A percentile compares a stretch with the other conserved stretches of the same genome.
Conservation (phyloP, 1,140 invertebrate genomes). For the Drosophila tsacasi region DNA sequence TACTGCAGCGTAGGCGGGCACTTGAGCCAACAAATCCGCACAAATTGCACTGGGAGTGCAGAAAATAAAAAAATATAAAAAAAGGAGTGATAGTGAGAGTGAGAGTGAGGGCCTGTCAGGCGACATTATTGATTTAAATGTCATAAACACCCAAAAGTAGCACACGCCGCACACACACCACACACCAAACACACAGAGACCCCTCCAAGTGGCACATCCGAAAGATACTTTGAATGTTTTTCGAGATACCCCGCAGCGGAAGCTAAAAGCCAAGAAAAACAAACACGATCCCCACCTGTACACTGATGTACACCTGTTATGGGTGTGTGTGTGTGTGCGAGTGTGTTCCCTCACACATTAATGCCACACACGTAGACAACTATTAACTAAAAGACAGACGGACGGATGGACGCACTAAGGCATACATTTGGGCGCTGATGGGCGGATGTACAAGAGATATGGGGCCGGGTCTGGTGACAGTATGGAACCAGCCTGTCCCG, state of each 20-base stretch:
- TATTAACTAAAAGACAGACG: constrained; percentile 75
- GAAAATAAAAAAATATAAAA: not conserved
- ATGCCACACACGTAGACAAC: constrained; percentile 80
- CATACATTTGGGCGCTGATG: constrained; percentile 58
- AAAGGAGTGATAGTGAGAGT: not conserved
- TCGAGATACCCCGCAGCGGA: constrained; percentile 66
- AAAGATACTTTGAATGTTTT: constrained; percentile 77
- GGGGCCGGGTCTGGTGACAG: constrained; percentile 34
- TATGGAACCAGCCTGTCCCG: not conserved
- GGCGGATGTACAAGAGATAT: constrained; percentile 33
- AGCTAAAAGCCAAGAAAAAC: constrained; percentile 73
- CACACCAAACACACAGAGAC: constrained; percentile 17
- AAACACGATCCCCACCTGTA: constrained; percentile 48
- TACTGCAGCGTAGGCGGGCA: constrained; percentile 54
- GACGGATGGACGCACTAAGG: constrained; percentile 38
- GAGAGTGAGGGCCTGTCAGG: constrained; percentile 19
- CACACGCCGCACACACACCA: constrained; percentile 12
- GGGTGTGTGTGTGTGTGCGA: constrained; percentile 8
- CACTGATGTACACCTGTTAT: constrained; percentile 20
- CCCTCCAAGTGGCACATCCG: constrained; percentile 75
- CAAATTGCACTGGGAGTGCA: constrained; percentile 54
- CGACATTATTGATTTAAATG: constrained; percentile 83
- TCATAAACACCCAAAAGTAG: constrained; percentile 78
- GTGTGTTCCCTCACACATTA: constrained; percentile 37
- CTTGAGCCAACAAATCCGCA: constrained; percentile 70